Conservation (phyloP, 2,888 invertebrate species). For the Volucella bombylans region DNA sequence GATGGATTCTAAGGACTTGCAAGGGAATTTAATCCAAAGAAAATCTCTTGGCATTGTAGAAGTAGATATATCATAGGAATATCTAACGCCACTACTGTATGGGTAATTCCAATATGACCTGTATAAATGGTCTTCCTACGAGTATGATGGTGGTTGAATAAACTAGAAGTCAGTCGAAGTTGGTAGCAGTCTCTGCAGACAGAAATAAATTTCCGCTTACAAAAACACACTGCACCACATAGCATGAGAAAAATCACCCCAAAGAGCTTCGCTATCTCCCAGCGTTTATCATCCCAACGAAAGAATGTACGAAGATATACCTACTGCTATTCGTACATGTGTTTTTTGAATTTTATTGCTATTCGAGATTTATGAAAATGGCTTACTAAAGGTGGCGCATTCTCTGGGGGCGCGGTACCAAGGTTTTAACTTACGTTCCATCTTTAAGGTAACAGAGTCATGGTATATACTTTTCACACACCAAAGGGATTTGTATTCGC, state of each 20-base stretch:
- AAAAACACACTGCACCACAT: slow-evolving; percentile 32
- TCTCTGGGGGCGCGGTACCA: not conserved
- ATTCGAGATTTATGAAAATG: slow-evolving; percentile 34
- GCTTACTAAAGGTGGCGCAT: not conserved
- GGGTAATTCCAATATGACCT: slow-evolving; percentile 8
- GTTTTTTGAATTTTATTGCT: slow-evolving; percentile 31
- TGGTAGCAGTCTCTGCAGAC: slow-evolving; percentile 5
- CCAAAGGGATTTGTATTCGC: slow-evolving; percentile 47
- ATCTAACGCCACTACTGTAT: too few relatives aligned
- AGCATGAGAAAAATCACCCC: not conserved
- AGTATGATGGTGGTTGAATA: not conserved
- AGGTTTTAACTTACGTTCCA: not conserved
- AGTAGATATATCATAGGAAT: not conserved
- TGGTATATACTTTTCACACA: slow-evolving; percentile 26
- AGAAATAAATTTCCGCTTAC: slow-evolving; percentile 35
- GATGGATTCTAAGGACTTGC: slow-evolving; percentile 19
- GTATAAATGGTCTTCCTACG: slow-evolving; percentile 21
- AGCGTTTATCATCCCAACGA: slow-evolving; percentile 9
- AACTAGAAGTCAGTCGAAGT: not conserved
- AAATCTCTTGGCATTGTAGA: not conserved
- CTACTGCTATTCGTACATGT: not conserved
- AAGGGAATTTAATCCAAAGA: slow-evolving; percentile 9
- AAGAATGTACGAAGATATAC: slow-evolving; percentile 5
- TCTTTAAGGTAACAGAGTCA: not conserved
- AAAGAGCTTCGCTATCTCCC: not conserved